Evolutionary conservation across 2,888 invertebrate species (phyloP).

Genomic region (Watsonalla cultraria): DNA sequence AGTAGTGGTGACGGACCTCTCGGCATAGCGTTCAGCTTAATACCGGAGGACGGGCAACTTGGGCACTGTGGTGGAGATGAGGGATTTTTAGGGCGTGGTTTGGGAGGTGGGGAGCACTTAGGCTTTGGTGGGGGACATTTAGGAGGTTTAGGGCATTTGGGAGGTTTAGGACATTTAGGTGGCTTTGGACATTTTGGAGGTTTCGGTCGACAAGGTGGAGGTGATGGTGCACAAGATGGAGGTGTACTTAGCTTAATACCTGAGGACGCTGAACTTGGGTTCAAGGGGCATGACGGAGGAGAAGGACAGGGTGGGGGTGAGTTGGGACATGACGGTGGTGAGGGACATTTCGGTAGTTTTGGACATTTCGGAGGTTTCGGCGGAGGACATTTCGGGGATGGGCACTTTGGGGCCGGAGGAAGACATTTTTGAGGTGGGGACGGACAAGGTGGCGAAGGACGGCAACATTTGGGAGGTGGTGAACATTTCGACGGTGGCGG

Average conservation of each 20-base stretch:
- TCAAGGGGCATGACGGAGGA: neutral
- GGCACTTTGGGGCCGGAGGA: neutral
- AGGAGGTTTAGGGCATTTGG: slow-evolving; percentile 5
- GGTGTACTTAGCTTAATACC: neutral
- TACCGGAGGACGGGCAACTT: slow-evolving; percentile 1
- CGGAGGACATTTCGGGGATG: neutral
- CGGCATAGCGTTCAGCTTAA: too few species aligned
- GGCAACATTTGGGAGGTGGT: neutral
- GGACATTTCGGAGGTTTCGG: neutral
- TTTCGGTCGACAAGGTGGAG: slow-evolving; percentile 1
- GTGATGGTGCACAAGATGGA: neutral
- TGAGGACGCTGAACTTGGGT: too few species aligned
- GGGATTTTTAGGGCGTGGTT: neutral
- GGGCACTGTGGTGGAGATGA: neutral
- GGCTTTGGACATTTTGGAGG: slow-evolving; percentile 4
- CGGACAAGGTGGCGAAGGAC: neutral
- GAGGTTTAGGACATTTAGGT: slow-evolving; percentile 9
- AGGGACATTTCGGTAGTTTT: neutral
- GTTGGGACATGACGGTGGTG: neutral
- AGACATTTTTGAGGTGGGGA: neutral
- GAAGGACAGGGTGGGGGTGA: neutral
- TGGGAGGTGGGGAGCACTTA: slow-evolving; percentile 3
- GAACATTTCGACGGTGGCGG: neutral
- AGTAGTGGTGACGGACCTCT: too few species aligned
- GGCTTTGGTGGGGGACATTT: slow-evolving; percentile 7